A percentile compares a stretch with the other conserved stretches of the same genome.
Evolutionary conservation across 2,113 vertebrate species (phyloP).

Genomic region (Oncorhynchus nerka): DNA sequence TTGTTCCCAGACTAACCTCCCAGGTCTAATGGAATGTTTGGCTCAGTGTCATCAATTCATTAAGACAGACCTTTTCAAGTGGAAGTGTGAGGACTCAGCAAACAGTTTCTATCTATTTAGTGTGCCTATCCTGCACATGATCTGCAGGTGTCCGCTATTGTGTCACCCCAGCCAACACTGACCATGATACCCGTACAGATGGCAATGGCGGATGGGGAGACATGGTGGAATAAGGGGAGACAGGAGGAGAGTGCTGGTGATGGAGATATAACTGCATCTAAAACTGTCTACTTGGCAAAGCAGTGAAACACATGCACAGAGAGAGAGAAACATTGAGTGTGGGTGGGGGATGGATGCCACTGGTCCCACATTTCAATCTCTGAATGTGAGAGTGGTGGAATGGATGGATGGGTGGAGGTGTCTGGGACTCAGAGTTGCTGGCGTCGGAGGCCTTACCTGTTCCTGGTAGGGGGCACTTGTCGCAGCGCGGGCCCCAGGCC

Average conservation of each 20-base stretch:
- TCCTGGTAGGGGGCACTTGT: slow-evolving; percentile 92
- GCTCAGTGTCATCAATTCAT: neutral
- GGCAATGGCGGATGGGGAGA: neutral
- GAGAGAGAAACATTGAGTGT: neutral
- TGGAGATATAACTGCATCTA: slow-evolving; percentile 12
- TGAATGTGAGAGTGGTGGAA: neutral
- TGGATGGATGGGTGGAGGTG: neutral
- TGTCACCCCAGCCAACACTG: neutral
- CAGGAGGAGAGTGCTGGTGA: neutral
- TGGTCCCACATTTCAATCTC: neutral
- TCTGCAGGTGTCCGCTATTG: neutral
- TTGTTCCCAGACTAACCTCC: neutral
- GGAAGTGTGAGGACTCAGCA: neutral
- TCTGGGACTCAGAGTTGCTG: slow-evolving; percentile 22
- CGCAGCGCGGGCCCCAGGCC: slow-evolving; percentile 95
- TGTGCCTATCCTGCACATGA: neutral
- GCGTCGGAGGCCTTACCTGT: slow-evolving; percentile 86
- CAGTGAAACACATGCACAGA: slow-evolving; percentile 46
- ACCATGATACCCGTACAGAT: neutral
- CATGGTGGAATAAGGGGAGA: neutral
- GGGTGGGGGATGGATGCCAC: neutral
- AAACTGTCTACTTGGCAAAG: slow-evolving; percentile 45
- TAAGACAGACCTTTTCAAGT: neutral
- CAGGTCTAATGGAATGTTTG: slow-evolving; percentile 5
- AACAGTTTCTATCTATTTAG: neutral